Percentiles rank a stretch among this genome's conserved stretches.
phyloP scores from a whole-genome alignment of 2,797 vertebrate species.

The Gadopsis bispinosus region DNA sequence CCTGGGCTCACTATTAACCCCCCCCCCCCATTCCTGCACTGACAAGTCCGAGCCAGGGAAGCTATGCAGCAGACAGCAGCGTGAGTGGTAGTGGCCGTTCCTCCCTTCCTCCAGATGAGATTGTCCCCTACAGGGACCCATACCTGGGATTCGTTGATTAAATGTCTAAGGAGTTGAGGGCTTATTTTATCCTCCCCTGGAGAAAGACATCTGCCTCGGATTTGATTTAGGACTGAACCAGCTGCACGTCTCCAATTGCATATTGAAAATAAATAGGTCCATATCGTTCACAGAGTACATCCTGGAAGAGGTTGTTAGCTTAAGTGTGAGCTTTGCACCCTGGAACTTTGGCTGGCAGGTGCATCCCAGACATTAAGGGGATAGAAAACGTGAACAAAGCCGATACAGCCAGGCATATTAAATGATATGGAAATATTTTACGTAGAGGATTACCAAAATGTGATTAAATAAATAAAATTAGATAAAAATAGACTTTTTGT shows the following conservation, averaged over 20 bases:
- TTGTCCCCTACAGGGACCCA: conserved; percentile 32
- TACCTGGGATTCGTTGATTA: conserved; percentile 50
- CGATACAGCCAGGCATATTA: neutral
- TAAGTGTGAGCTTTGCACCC: neutral
- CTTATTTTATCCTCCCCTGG: conserved; percentile 41
- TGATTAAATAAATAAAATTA: no score
- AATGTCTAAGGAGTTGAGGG: conserved; percentile 44
- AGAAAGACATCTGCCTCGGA: conserved; percentile 44
- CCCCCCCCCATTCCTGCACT: conserved; percentile 5
- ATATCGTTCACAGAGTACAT: conserved; percentile 29
- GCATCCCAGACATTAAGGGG: neutral
- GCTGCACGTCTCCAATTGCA: conserved; percentile 28
- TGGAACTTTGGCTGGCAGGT: neutral
- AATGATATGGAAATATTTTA: neutral
- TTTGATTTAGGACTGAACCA: conserved; percentile 46
- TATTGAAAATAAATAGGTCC: conserved; percentile 49
- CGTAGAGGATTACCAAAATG: neutral
- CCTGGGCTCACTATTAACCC: conserved; percentile 12
- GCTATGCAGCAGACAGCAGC: conserved; percentile 17
- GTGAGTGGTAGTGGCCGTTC: neutral
- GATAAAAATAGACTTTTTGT: neutral
- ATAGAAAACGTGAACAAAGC: neutral
- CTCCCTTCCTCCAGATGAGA: conserved; percentile 5
- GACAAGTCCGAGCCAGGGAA: conserved; percentile 17
- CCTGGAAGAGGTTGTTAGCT: conserved; percentile 1